Percentiles rank a stretch among this genome's conserved stretches.
Conservation (phyloP, 2,888 invertebrate genomes). For the Diarsia mendica region DNA sequence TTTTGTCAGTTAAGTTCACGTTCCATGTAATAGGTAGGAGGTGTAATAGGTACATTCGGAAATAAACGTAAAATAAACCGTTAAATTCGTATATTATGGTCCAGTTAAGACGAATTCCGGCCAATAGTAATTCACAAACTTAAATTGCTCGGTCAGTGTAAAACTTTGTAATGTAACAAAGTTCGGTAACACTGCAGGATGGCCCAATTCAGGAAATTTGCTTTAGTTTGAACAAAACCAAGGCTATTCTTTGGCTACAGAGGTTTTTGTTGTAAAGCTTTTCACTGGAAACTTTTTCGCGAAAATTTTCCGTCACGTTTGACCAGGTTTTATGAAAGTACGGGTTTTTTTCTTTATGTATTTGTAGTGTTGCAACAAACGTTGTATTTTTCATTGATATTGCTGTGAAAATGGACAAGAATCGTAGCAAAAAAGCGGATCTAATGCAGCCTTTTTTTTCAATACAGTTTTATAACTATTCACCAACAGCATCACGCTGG, state of each 20-base stretch:
- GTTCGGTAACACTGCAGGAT: conserved; percentile 75
- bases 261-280: conserved; percentile 27
- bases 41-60: not conserved
- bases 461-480: not conserved
- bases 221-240: conserved; percentile 68
- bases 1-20: not conserved
- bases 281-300: conserved; percentile 11
- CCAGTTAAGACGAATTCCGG: conserved; percentile 49
- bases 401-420: not conserved
- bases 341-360: not conserved
- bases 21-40: not conserved
- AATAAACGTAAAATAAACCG: conserved; percentile 17
- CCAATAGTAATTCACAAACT: conserved; percentile 68
- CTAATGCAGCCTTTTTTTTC: not conserved
- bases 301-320: conserved; percentile 33
- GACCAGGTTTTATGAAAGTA: conserved; percentile 12
- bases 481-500: not conserved
- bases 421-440: not conserved
- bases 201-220: conserved; percentile 73
- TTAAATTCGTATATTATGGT: conserved; percentile 45
- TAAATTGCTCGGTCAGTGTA: conserved; percentile 77
- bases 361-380: not conserved
- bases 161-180: conserved; percentile 79
- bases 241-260: conserved; percentile 56
- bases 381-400: not conserved